Percentiles rank a stretch among this genome's conserved stretches.
These are phyloP conservation scores for Cephalotes varians DNA, from an alignment of 2,888 invertebrate genomes.

Conservation along the genomic window DNA sequence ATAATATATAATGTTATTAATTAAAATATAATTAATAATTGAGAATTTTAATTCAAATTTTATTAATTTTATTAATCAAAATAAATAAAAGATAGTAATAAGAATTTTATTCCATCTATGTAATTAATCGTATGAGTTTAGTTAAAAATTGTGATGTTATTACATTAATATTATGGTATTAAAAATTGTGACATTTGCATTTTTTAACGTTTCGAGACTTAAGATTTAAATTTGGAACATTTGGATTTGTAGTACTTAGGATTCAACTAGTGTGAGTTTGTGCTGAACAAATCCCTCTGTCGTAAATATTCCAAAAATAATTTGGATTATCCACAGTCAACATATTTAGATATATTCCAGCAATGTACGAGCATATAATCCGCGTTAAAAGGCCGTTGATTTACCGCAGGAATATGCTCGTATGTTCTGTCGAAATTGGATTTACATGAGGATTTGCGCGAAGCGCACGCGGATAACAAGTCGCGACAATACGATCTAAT, in stretches of 20 bases:
- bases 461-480: constrained; percentile 21
- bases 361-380: constrained; percentile 26
- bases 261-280: neutral
- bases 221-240: neutral
- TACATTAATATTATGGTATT: too few species aligned
- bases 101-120: neutral
- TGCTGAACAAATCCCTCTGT: neutral
- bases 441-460: constrained; percentile 17
- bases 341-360: constrained; percentile 29
- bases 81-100: neutral
- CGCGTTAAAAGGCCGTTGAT: constrained; percentile 46
- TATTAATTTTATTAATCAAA: neutral
- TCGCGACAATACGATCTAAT: constrained; percentile 34
- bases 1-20: neutral
- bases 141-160: too few species aligned
- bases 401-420: constrained; percentile 18
- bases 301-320: constrained; percentile 18
- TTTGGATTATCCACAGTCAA: constrained; percentile 10
- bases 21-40: neutral
- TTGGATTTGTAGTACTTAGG: neutral
- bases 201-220: neutral
- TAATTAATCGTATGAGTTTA: neutral
- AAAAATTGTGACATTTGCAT: neutral
- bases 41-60: neutral
- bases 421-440: constrained; percentile 28